Base-by-base conservation (phyloP, 1,140 invertebrate species). In the Tetramorium alpestre region DNA sequence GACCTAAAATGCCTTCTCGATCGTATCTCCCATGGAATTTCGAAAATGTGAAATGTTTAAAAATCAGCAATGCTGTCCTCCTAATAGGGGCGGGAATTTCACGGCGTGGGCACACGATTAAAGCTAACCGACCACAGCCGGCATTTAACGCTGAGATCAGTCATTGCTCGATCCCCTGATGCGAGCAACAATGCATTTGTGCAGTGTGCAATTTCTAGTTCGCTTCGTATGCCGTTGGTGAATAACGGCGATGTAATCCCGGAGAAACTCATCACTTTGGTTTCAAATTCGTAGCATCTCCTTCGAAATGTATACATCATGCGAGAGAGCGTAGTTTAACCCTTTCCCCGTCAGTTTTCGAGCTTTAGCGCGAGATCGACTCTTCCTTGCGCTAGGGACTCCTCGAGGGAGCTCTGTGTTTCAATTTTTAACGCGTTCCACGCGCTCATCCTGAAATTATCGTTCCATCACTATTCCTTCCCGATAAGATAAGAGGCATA, bases 231-330 rank as follows among this genome's bases (percentile, higher is more conserved):
- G 58, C 76, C 5, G 49, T 67, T 33, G n/a, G 60, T 78, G 77
- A 67, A 80, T 80, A 69, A 22, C 33, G 22, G 22, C n/a, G 47
- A 49, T 49, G 47, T 56, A 81, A 49, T 41, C 77, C 41, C 64
- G 47, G 77, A 81, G 77, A 70, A 81, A 81, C 64, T 70, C 77
- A 81, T 81, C 77, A 54, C 56, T 70, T 70, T 81, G 77, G 28
- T 18, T 10, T 41, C 77, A 49, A 54, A 44, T 41, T 28, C 77
- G 13, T 38, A 22, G 44, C 62, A 41, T 38, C 62, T 80, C 62
- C 77, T 69, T 69, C 62, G 47, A 65, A 80, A 80, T 80, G 47
- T 80, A 69, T 41, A 67, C 47, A 38, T 67, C 11, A 13, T 47
- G 28, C 33, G n/a, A 44, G 41, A 44, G 41, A 7, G 33, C 18